These are phyloP conservation scores for Pandemis heparana DNA, from an alignment of 2,888 invertebrate species.

Conservation along the genomic window DNA sequence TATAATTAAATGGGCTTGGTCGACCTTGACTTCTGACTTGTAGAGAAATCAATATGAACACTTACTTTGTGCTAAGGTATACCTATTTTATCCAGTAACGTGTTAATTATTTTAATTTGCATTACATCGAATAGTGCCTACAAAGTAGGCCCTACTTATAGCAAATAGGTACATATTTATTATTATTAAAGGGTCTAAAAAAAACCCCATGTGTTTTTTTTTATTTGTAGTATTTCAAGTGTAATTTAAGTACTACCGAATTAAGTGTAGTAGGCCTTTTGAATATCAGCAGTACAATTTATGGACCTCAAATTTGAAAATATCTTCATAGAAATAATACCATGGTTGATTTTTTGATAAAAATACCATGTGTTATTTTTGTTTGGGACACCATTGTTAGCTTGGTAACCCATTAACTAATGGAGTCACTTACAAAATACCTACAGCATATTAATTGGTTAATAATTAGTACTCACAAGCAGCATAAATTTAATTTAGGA, in stretches of 20 bases:
- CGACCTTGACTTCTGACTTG: constrained; percentile 35
- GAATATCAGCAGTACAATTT: too few relatives aligned
- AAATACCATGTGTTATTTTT: background rate
- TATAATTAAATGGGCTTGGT: constrained; percentile 16
- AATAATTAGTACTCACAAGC: too few relatives aligned
- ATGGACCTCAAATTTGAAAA: background rate
- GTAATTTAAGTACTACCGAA: too few relatives aligned
- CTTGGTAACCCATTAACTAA: too few relatives aligned
- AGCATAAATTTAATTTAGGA: too few relatives aligned
- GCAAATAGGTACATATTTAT: background rate
- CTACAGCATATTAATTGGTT: too few relatives aligned
- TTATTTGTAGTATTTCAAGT: background rate
- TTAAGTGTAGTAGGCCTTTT: too few relatives aligned
- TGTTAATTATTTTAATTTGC: background rate
- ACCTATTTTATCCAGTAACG: background rate
- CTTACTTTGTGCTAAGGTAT: background rate
- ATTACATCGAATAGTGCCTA: too few relatives aligned
- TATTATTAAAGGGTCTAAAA: background rate
- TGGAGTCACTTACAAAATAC: too few relatives aligned
- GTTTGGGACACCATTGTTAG: background rate
- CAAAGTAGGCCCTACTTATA: background rate
- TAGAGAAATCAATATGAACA: constrained; percentile 31
- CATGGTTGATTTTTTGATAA: background rate
- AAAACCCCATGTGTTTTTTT: background rate
- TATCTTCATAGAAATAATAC: background rate